Evolutionary conservation across 2,888 invertebrate genomes (phyloP).

Genomic region (Baronia brevicornis): DNA sequence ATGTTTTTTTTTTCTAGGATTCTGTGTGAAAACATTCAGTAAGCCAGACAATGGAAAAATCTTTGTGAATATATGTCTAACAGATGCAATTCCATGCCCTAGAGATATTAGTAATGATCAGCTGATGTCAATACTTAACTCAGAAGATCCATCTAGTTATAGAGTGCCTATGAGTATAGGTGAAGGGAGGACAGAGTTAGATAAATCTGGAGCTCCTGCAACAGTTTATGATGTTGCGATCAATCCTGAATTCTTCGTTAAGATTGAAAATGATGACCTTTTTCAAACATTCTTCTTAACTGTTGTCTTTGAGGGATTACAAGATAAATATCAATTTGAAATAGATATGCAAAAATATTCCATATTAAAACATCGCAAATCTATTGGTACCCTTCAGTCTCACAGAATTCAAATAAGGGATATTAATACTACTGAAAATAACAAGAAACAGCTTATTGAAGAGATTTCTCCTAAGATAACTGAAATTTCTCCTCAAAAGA

Average conservation of each 20-base stretch:
- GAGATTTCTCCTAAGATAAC: conserved; percentile 60
- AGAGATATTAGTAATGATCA: conserved; percentile 82
- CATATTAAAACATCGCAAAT: conserved; percentile 83
- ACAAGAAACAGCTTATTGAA: conserved; percentile 71
- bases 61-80: conserved; percentile 91
- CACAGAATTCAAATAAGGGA: conserved; percentile 85
- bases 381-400: conserved; percentile 82
- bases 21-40: conserved; percentile 85
- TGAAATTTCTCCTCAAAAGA: conserved; percentile 20
- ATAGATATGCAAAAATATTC: conserved; percentile 79
- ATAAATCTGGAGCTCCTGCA: conserved; percentile 84
- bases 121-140: conserved; percentile 79
- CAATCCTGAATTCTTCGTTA: conserved; percentile 84
- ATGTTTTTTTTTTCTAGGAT: conserved; percentile 69
- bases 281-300: conserved; percentile 88
- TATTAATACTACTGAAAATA: conserved; percentile 59
- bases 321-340: conserved; percentile 85
- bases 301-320: conserved; percentile 83
- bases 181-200: conserved; percentile 83
- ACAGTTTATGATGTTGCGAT: conserved; percentile 90
- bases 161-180: conserved; percentile 94
- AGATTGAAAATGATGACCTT: conserved; percentile 80
- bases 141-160: conserved; percentile 82
- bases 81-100: conserved; percentile 84
- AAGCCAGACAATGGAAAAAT: conserved; percentile 80